Evolutionary conservation across 2,113 vertebrate genomes (phyloP).

Genomic region (Myotis brandtii): DNA sequence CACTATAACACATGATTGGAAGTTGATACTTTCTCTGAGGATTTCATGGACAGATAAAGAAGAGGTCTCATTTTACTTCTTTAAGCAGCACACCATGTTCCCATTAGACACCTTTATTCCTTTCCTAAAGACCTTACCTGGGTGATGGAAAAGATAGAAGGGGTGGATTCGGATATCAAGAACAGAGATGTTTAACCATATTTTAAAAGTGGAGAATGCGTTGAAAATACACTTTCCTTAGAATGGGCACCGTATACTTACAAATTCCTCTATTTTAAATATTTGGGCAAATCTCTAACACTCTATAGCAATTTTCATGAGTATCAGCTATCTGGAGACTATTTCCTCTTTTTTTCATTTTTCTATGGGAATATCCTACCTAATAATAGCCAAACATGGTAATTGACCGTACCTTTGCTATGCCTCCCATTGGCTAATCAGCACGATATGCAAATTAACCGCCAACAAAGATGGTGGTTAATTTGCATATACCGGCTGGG

Average conservation of each 20-base stretch:
- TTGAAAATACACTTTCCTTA: conserved; percentile 6
- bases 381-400: no score
- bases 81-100: neutral
- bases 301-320: neutral
- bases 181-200: neutral
- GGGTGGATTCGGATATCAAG: neutral
- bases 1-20: neutral
- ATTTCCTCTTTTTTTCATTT: neutral
- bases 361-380: no score
- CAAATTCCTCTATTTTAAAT: neutral
- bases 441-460: no score
- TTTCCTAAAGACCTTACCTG: neutral
- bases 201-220: conserved; percentile 1
- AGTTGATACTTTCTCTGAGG: conserved; percentile 19
- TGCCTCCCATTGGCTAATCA: no score
- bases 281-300: neutral
- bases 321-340: neutral
- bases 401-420: no score
- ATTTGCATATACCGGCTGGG: no score
- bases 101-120: neutral
- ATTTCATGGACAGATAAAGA: conserved; percentile 1
- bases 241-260: neutral
- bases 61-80: neutral
- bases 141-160: neutral
- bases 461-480: no score